Evolutionary conservation across 2,797 vertebrate species (phyloP), one percentile per base, ranked within the genome.

Genomic region (Crocidura indochinensis): DNA sequence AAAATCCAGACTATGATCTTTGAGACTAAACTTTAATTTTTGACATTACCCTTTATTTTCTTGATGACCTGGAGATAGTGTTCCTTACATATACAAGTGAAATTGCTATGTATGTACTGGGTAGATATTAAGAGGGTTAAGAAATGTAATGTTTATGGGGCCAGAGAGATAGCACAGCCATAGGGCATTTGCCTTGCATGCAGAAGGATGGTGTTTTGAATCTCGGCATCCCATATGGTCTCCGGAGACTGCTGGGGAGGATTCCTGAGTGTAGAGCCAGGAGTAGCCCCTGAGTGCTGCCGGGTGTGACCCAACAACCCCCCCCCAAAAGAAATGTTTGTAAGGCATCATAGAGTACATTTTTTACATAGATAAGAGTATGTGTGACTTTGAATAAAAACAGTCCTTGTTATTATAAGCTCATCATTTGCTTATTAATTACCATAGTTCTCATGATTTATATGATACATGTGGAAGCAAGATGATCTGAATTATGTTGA

Each of bases 351-450:
- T 14, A 3, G 69, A 51, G 17, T 38, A 15, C 73, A 2, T 69
- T 67, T 74, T 65, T 4, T 27, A 27, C 53, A 56, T 56, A 56
- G 2, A 56, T 56, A 27, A 26, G 2, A 65, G 24, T 65, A 1
- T 56, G 19, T 56, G 19, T 56, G 64, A 27, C 24, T 2, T 14
- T 62, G 26, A 77, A 27, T 82, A 84, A 87, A 56, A 6, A 31
- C 26, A 62, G 2, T 65, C 71, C 26, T 91, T 78, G 0, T 77
- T 82, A 76, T 72, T 62, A 84, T 49, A 85, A 90, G 14, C 56
- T 72, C 10, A 0, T 22, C 31, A 85, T 51, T 93, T 95, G 10
- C 22, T 89, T 67, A 64, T 47, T 73, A 82, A 75, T 69, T 10
- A 24, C 8, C 20, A 1, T 64, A 27, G 19, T 53, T 24, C 2